Conservation (phyloP, 2,797 vertebrate genomes). For the Discoglossus pictus region DNA sequence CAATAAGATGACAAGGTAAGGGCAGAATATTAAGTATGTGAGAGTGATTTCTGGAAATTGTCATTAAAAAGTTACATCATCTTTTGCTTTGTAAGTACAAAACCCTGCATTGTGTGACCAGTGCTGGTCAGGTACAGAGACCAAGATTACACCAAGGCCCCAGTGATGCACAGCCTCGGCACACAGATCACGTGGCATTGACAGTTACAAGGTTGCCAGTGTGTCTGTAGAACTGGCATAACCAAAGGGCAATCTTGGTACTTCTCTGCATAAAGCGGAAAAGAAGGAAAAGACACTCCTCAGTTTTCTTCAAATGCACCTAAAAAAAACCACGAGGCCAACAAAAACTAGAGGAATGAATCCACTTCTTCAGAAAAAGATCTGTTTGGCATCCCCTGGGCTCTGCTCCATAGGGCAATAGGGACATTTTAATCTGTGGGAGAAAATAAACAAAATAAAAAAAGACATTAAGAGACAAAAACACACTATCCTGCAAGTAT, state of each 20-base stretch:
- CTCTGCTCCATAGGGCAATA: constrained; percentile 86
- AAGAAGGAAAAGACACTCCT: constrained; percentile 45
- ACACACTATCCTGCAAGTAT: too few relatives aligned
- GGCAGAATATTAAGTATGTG: constrained; percentile 64
- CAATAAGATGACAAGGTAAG: constrained; percentile 65
- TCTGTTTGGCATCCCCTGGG: constrained; percentile 82
- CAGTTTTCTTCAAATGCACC: constrained; percentile 65
- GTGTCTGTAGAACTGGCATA: constrained; percentile 69
- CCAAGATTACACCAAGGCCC: constrained; percentile 74
- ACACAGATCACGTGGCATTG: constrained; percentile 56
- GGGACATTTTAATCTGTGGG: constrained; percentile 80
- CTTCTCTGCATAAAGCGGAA: constrained; percentile 67
- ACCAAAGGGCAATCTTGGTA: constrained; percentile 63
- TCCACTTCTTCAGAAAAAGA: constrained; percentile 79
- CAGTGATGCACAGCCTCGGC: constrained; percentile 65
- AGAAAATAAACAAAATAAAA: constrained; percentile 55
- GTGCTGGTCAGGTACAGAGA: constrained; percentile 77
- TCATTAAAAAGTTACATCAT: constrained; percentile 76
- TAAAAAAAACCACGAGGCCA: constrained; percentile 62
- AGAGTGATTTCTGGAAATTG: constrained; percentile 61
- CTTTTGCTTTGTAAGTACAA: constrained; percentile 76
- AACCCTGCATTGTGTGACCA: constrained; percentile 77
- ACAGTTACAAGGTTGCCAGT: constrained; percentile 63
- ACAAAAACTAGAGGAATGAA: constrained; percentile 64
- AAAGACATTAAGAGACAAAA: too few relatives aligned